Evolutionary conservation across 2,888 invertebrate species (phyloP).

Genomic region (Pachydiplax longipennis): DNA sequence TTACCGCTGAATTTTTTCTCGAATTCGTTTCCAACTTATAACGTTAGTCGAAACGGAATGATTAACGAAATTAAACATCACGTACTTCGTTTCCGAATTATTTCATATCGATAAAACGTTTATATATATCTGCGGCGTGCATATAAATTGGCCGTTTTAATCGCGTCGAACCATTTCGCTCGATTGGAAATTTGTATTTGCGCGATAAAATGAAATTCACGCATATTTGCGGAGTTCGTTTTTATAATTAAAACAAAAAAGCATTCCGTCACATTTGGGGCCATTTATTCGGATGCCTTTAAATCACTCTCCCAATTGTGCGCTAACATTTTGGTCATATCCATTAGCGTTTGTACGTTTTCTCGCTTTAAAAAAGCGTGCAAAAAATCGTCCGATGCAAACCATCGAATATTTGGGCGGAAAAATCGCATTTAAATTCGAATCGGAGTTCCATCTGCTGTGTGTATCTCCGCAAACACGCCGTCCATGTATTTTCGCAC

Average conservation of each 20-base stretch:
- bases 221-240: background rate
- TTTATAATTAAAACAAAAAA: background rate
- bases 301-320: background rate
- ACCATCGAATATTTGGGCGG: background rate
- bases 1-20: no score
- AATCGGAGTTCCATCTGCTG: background rate
- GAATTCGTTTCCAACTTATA: no score
- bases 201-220: background rate
- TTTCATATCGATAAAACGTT: no score
- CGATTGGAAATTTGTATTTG: background rate
- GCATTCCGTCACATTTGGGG: background rate
- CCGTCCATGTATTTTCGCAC: background rate
- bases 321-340: background rate
- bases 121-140: no score
- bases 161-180: background rate
- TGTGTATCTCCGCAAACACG: background rate
- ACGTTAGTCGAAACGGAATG: no score
- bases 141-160: no score
- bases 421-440: background rate
- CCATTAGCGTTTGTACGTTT: background rate
- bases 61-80: no score
- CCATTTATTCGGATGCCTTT: background rate
- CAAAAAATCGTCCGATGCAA: background rate
- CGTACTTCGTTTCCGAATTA: no score
- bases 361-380: background rate